Evolutionary conservation across 30 jellyfish, hydroid and myxozoan genomes (phyloP), one percentile per base, ranked within the genome.

Genomic region (Rhopilema esculentum): DNA sequence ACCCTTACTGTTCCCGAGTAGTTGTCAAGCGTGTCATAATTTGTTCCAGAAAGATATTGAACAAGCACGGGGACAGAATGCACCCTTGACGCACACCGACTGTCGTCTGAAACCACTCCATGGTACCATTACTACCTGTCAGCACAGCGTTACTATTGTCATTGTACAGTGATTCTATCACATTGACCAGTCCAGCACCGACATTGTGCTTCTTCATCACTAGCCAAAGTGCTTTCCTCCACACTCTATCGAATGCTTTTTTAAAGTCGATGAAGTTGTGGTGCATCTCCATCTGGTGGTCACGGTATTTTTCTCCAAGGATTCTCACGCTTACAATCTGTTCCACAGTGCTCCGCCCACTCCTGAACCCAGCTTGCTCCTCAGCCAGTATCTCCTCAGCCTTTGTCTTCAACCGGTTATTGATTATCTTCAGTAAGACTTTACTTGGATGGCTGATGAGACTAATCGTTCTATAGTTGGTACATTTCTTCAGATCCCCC

Each of bases 331-430:
- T 80, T 19, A 23, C 68, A 16, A 80, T 80, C 70, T 61, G 86
- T 21, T 80, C 90, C 32, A 40, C 84, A 80, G 90, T 80, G 90
- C 86, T 80, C 86, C 90, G 83, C 48, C 90, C 90, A 62, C 40
- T 62, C 31, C 90, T 80, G 92, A 68, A 72, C 57, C 92, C 92
- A 9, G 92, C 92, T 83, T 83, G 91, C 84, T 83, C 92, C 29
- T 69, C 89, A 9, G 80, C 88, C 23, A 83, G 90, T 12, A 51
- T 83, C 48, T 48, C 91, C 49, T 83, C 91, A 17, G 66, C 89
- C 49, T 49, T 61, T 23, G 85, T 28, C 84, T 83, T 83, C 89
- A 83, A 25, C 27, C 92, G 27, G 92, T 83, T 74, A 28, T 22
- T 49, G 91, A 83, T 69, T 27, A 72, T 32, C 31, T 72, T 72